phyloP scores from a whole-genome alignment of 2,888 invertebrate genomes.

The Agonopterix heracliana region DNA sequence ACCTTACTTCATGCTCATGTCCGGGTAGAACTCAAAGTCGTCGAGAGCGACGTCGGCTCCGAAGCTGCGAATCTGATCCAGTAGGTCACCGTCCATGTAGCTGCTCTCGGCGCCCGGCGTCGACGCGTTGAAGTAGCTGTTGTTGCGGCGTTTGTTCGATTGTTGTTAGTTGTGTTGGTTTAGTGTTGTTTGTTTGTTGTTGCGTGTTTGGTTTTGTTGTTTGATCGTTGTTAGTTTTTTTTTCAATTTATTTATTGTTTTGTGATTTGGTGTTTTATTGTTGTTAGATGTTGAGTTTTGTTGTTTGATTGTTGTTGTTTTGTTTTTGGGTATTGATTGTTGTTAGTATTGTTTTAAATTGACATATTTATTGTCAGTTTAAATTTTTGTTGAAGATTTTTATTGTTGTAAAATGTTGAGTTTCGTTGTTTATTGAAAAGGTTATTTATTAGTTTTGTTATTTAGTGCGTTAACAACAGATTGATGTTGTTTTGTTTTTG shows the following conservation, averaged over 20 bases:
- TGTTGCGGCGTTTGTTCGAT: conserved; percentile 5
- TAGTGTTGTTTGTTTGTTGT: conserved; percentile 5
- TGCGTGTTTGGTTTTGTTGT: not conserved
- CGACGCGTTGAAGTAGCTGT: conserved; percentile 56
- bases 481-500: not conserved
- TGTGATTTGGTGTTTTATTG: not conserved
- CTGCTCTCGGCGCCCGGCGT: conserved; percentile 57
- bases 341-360: not conserved
- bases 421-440: not conserved
- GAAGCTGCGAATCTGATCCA: conserved; percentile 61
- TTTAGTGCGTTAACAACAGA: not conserved
- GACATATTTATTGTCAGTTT: not conserved
- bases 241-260: no score
- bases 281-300: no score
- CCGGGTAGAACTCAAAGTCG: conserved; percentile 55
- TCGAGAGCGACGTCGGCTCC: conserved; percentile 53
- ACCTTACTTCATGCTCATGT: conserved; percentile 59
- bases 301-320: not conserved
- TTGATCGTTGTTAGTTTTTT: not conserved
- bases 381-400: not conserved
- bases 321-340: not conserved
- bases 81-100: conserved; percentile 58
- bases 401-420: not conserved
- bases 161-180: conserved; percentile 5
- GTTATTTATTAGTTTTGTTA: not conserved